Percentiles rank a stretch among this genome's conserved stretches.
Conservation (phyloP, 2,113 vertebrate species). For the Galemys pyrenaicus region DNA sequence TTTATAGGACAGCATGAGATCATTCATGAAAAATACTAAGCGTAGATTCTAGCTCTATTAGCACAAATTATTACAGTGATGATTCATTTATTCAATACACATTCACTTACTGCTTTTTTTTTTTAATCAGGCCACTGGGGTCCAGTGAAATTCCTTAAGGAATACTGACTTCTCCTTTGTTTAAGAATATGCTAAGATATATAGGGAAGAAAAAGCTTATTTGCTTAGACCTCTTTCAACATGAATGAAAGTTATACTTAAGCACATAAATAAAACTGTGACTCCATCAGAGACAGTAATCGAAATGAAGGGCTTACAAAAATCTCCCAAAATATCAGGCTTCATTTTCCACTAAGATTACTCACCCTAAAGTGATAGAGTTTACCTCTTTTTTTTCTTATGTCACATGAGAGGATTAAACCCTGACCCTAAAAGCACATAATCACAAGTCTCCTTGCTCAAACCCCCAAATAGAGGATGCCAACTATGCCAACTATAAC, state of each 20-base stretch:
- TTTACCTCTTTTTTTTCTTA: neutral
- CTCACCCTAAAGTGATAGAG: neutral
- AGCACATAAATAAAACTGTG: neutral
- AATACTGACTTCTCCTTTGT: neutral
- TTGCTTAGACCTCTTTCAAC: neutral
- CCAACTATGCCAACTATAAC: neutral
- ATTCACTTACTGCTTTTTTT: neutral
- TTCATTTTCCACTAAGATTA: neutral
- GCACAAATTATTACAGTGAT: neutral
- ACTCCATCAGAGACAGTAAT: neutral
- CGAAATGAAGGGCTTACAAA: neutral
- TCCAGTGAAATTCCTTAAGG: neutral
- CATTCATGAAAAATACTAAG: neutral
- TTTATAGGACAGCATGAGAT: neutral
- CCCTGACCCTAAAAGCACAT: no score
- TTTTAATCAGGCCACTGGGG: neutral
- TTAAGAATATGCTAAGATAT: neutral
- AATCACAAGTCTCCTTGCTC: neutral
- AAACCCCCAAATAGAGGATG: neutral
- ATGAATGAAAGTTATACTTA: neutral
- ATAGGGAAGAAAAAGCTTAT: neutral
- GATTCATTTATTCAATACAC: neutral
- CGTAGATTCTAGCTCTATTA: neutral
- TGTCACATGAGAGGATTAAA: fast-evolving
- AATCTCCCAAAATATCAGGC: neutral